A percentile compares a stretch with the other conserved stretches of the same genome.
Conservation (phyloP, 2,888 invertebrate genomes). For the Rhagonycha fulva region DNA sequence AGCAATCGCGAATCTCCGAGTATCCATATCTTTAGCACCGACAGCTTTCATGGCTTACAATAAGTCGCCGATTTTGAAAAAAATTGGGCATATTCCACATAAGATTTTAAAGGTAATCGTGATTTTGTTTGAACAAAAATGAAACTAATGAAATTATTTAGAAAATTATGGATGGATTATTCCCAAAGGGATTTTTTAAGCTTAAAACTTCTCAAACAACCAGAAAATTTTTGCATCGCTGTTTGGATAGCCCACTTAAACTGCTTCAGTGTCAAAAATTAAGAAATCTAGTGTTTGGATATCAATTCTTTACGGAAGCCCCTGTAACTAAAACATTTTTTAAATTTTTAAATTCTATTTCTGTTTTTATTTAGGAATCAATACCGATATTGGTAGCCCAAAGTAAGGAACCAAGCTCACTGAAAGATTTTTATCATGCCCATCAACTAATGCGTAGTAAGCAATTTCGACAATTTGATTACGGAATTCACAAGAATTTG, state of each 20-base stretch:
- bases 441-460: constrained; percentile 27
- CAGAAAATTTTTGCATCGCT: neutral
- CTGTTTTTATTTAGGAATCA: neutral
- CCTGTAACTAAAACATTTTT: neutral
- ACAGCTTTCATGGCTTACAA: constrained; percentile 49
- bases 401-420: neutral
- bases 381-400: neutral
- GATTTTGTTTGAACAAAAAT: neutral
- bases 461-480: constrained; percentile 32
- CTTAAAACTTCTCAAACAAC: neutral
- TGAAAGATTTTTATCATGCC: neutral
- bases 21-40: constrained; percentile 68
- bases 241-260: neutral
- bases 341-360: neutral
- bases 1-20: constrained; percentile 66
- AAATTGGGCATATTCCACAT: neutral
- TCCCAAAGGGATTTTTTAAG: neutral
- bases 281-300: no score
- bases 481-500: constrained; percentile 60
- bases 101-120: neutral
- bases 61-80: neutral
- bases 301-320: neutral
- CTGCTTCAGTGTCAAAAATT: no score
- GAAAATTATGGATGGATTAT: neutral
- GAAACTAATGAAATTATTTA: neutral